Percentiles rank a stretch among this genome's conserved stretches.
Evolutionary conservation across 2,113 vertebrate genomes (phyloP).

Genomic region (Megaceryle maxima): DNA sequence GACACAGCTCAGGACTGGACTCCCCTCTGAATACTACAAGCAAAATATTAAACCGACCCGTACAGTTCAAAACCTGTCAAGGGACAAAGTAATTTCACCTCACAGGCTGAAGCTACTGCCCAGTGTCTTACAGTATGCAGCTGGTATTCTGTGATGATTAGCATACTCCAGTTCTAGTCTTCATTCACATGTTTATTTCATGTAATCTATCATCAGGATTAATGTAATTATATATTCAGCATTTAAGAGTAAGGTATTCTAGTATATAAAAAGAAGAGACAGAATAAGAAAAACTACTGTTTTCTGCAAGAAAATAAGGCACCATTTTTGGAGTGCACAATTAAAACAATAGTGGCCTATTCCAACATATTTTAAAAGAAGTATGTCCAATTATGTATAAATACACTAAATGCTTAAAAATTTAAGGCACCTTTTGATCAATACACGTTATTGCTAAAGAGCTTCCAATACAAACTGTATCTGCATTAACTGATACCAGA

Average conservation of each 20-base stretch:
- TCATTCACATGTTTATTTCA: neutral
- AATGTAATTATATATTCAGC: neutral
- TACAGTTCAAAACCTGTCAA: neutral
- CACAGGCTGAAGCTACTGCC: neutral
- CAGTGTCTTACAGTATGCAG: neutral
- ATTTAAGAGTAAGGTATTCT: neutral
- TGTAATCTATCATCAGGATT: neutral
- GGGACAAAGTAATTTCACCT: neutral
- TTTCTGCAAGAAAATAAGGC: neutral
- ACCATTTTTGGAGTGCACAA: neutral
- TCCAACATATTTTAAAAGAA: rapidly evolving
- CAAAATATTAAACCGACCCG: neutral
- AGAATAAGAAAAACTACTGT: neutral
- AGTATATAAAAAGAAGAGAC: neutral
- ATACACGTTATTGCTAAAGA: neutral
- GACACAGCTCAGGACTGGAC: neutral
- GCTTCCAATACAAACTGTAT: neutral
- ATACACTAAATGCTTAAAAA: neutral
- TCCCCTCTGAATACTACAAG: neutral
- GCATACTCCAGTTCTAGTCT: neutral
- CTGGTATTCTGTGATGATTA: neutral
- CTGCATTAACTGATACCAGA: neutral
- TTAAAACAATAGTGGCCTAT: neutral
- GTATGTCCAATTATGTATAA: neutral
- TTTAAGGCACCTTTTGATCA: neutral